A percentile compares a stretch with the other conserved stretches of the same genome.
Conservation (phyloP, 2,888 invertebrate species). For the Barypeithes pellucidus region DNA sequence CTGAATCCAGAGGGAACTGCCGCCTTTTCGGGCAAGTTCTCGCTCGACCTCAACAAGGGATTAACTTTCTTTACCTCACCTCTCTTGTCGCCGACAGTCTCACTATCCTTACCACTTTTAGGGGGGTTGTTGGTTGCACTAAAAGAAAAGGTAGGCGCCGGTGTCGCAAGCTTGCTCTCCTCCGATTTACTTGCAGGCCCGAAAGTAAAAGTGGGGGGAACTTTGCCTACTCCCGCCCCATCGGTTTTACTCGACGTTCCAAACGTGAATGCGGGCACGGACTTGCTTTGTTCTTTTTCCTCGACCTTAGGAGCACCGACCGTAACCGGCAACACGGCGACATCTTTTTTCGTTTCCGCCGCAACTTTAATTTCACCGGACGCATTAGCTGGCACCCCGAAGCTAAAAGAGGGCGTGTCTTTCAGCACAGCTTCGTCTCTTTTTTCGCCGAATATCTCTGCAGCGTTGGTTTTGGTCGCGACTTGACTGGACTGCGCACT, state of each 20-base stretch:
- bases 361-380: conserved; percentile 1
- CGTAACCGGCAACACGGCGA: conserved; percentile 2
- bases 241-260: conserved; percentile 5
- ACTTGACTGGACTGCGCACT: conserved; percentile 30
- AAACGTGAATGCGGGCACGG: conserved; percentile 32
- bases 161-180: neutral
- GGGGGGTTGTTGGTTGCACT: neutral
- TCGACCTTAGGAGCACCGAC: neutral
- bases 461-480: conserved; percentile 49
- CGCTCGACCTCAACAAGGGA: conserved; percentile 56
- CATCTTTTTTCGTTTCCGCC: conserved; percentile 21
- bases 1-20: conserved; percentile 47
- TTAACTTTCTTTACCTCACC: conserved; percentile 41
- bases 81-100: neutral
- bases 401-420: conserved; percentile 51
- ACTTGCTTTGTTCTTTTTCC: neutral
- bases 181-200: neutral
- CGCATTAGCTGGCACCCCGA: conserved; percentile 47
- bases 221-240: neutral
- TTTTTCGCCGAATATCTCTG: conserved; percentile 57
- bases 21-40: conserved; percentile 57
- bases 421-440: conserved; percentile 36
- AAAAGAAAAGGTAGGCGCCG: conserved; percentile 28
- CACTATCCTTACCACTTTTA: neutral
- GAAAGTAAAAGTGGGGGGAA: conserved; percentile 23